Conservation (phyloP, 2,113 vertebrate species). For the human (Homo sapiens) region GRCh38 chr3:83709501-83710000, state of each 20-base stretch:
- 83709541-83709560: neutral
- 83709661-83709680: neutral
- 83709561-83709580: neutral
- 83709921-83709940: neutral
- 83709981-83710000: neutral
- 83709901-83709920: neutral
- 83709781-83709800: neutral
- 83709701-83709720: neutral
- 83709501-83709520: neutral
- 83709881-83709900: neutral
- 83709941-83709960: neutral
- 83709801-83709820: neutral
- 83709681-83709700: neutral
- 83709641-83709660: neutral
- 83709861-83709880: neutral
- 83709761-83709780: neutral
- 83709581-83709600: neutral
- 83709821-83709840: neutral
- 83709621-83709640: neutral
- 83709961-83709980: neutral
- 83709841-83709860: neutral
- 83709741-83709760: neutral
- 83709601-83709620: slow-evolving; percentile 32
- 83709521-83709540: neutral
- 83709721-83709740: neutral